Evolutionary conservation across 1,140 invertebrate species (phyloP).

Genomic region (Hyposmocoma kahamanoa): DNA sequence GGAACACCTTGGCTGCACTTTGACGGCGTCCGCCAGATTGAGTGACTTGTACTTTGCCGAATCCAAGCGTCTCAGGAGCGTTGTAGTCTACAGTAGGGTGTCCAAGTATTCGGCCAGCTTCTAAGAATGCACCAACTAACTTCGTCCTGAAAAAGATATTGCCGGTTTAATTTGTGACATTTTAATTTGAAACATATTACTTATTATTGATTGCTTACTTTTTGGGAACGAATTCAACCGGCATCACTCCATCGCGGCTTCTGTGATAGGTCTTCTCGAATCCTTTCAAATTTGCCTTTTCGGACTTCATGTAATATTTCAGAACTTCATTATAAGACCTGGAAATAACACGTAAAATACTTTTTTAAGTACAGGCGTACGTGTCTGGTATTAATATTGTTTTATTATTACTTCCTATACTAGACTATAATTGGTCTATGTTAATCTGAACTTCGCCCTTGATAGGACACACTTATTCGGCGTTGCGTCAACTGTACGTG

Average conservation of each 20-base stretch:
- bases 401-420: too few species aligned
- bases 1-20: slow-evolving; percentile 75
- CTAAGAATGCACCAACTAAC: slow-evolving; percentile 71
- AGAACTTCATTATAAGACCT: slow-evolving; percentile 81
- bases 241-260: slow-evolving; percentile 70
- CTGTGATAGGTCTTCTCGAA: slow-evolving; percentile 73
- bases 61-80: slow-evolving; percentile 60
- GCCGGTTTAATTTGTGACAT: not conserved
- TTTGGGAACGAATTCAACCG: slow-evolving; percentile 71
- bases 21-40: slow-evolving; percentile 69
- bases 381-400: too few species aligned
- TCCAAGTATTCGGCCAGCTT: slow-evolving; percentile 74
- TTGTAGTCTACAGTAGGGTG: slow-evolving; percentile 73
- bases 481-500: too few species aligned
- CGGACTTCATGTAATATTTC: slow-evolving; percentile 75
- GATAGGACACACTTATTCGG: too few species aligned
- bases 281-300: slow-evolving; percentile 65
- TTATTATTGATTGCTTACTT: slow-evolving; percentile 40
- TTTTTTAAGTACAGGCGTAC: too few species aligned
- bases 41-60: slow-evolving; percentile 80
- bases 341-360: slow-evolving; percentile 22
- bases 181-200: not conserved
- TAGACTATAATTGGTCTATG: too few species aligned
- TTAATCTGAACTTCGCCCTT: too few species aligned
- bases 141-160: slow-evolving; percentile 62